Evolutionary conservation across 2,888 invertebrate genomes (phyloP), one percentile per base, ranked within the genome.

Genomic region (Chaetogeoica ovagalla): DNA sequence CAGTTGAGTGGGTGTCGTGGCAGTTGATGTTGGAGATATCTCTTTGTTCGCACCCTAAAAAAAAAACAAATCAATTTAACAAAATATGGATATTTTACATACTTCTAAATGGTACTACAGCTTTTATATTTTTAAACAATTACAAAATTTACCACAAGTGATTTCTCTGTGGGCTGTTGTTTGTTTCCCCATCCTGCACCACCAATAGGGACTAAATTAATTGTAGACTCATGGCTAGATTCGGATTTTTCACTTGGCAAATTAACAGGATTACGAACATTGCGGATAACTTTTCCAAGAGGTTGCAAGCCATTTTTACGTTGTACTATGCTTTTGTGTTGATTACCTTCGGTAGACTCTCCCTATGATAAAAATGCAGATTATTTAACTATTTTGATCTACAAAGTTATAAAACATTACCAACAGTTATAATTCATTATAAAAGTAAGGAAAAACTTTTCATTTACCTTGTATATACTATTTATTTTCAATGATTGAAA

Each of bases 211-310:
- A 93, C 93, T 87, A 93, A 88, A 86, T 90, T 91, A 85, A 93
- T 90, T 86, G 91, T 91, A 85, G 93, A 91, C 88, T 93, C 93
- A 88, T 91, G 91, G 86, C 89, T 91, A 86, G 91, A 91, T 90
- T 99, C 98, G 87, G 97, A 96, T 91, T 97, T 98, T 89, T 98
- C 89, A 91, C 98, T 98, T 87, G 98, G 98, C 89, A 98, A 90
- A 90, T 98, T 97, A 87, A 96, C 97, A 88, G 98, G 98, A 90
- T 98, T 96, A 88, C 98, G 94, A 89, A 98, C 94, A 87, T 96
- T 95, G 89, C 94, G 94, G 88, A 95, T 95, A 89, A 98, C 95
- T 92, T 98, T 98, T 89, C 98, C 98, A 93, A 99, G 93, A 90
- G 94, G 94, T 94, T 98, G 98, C 94, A 98, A 95, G 97, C 98